These are phyloP conservation scores for Characodon lateralis DNA, from an alignment of 2,797 vertebrate genomes.

Conservation along the genomic window DNA sequence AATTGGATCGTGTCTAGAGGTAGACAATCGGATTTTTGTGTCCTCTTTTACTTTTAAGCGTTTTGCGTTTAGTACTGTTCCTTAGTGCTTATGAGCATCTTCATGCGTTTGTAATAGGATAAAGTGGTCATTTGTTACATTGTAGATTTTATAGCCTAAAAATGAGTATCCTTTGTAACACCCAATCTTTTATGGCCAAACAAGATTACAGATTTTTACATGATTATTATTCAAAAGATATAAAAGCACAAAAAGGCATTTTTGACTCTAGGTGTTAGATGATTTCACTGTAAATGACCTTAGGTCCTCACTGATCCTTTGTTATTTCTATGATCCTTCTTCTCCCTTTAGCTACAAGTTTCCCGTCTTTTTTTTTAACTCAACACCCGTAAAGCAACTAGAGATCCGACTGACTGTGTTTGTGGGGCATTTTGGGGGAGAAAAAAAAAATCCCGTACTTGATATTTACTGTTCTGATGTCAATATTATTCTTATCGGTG, in stretches of 20 bases:
- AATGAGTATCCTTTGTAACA: slow-evolving; percentile 73
- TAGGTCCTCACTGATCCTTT: slow-evolving; percentile 68
- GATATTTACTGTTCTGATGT: slow-evolving; percentile 82
- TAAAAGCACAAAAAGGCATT: slow-evolving; percentile 80
- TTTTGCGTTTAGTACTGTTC: slow-evolving; percentile 76
- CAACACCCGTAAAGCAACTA: slow-evolving; percentile 67
- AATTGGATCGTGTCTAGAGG: slow-evolving; percentile 73
- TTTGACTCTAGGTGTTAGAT: slow-evolving; percentile 79
- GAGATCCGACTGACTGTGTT: slow-evolving; percentile 82
- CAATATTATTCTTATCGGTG: slow-evolving; percentile 80
- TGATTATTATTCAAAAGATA: slow-evolving; percentile 69
- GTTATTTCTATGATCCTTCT: slow-evolving; percentile 38
- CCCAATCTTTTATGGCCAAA: slow-evolving; percentile 79
- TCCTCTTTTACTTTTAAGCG: slow-evolving; percentile 43
- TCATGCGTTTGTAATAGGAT: slow-evolving; percentile 75
- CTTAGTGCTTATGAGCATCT: slow-evolving; percentile 72
- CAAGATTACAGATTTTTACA: slow-evolving; percentile 81
- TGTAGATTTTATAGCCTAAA: slow-evolving; percentile 77
- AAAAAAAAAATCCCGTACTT: slow-evolving; percentile 76
- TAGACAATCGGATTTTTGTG: slow-evolving; percentile 66
- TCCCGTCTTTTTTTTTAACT: slow-evolving; percentile 30
- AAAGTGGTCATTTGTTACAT: slow-evolving; percentile 70
- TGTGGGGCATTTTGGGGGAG: slow-evolving; percentile 79
- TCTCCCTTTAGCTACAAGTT: slow-evolving; percentile 25
- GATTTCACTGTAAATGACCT: slow-evolving; percentile 78